phyloP scores from a whole-genome alignment of 2,797 vertebrate species.

The Varecia variegata region DNA sequence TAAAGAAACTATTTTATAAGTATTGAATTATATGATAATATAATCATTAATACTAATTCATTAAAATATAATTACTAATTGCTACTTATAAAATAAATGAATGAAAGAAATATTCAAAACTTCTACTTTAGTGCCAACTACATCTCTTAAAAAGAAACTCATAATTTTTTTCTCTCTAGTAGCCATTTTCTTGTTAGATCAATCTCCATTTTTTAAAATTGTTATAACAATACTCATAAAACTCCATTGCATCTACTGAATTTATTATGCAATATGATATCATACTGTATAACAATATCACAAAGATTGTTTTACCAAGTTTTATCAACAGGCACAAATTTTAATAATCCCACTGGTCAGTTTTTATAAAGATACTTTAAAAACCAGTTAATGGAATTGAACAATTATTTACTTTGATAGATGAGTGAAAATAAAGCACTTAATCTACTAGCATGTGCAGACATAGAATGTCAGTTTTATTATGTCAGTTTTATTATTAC shows the following conservation, averaged over 20 bases:
- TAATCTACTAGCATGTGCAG: not conserved
- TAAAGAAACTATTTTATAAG: not conserved
- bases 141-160: not conserved
- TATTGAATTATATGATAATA: not conserved
- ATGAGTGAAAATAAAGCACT: not conserved
- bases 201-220: not conserved
- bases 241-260: not conserved
- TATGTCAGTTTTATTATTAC: not conserved
- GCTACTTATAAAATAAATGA: not conserved
- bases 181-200: not conserved
- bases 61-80: not conserved
- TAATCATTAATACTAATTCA: not conserved
- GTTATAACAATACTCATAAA: not conserved
- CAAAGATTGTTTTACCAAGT: not conserved
- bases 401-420: not conserved
- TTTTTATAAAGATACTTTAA: conserved; percentile 28
- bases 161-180: not conserved
- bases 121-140: not conserved
- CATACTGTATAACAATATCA: not conserved
- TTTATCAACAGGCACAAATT: conserved; percentile 2
- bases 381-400: not conserved
- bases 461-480: not conserved
- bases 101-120: not conserved
- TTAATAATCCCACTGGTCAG: not conserved
- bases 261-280: not conserved